Base-by-base conservation (phyloP, 2,888 invertebrate genomes). In the Lypha dubia region DNA sequence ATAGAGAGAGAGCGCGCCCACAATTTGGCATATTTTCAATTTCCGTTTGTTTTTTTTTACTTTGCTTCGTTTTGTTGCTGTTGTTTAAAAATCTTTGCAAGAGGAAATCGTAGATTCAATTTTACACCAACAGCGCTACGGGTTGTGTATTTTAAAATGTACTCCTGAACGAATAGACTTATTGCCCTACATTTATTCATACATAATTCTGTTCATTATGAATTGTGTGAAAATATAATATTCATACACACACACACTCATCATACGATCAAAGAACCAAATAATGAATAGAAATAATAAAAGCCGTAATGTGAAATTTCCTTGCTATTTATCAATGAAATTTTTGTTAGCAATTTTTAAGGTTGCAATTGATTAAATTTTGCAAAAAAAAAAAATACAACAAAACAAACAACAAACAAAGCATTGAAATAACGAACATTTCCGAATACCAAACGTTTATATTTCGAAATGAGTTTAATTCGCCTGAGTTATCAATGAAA, bases 21-120 rank as follows among this genome's bases (percentile, higher is more conserved):
- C 90, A 90, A 90, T 90, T 90, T 90, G 90, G 91, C 90, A 91
- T 90, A 90, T 90, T 91, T 90, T 90, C 90, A 90, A 90, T 90
- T 91, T 90, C 90, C 91, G 90, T 91, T 91, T 89, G 68, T 49
- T 63, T 68, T 73, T 73, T 63, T 73, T 60, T 71, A 41, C 32
- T 67, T 22, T 73, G 17, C 22, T 53, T 56, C 1, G 7, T 62
- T 63, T 44, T 74, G 68, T 67, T 75, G 68, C 41, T 79, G 35
- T 68, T 81, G 24, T 53, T 73, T 58, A 32, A 24, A 79, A 79
- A 79, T 70, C 71, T 71, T 71, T 63, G 44, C 46, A 58, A 79
- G 79, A 79, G 79, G 79, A 79, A 79, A 79, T 73, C 38, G 41
- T 63, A 68, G 75, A 83, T 46, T 38, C 11, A 73, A 65, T 73